phyloP scores from a whole-genome alignment of 1,140 invertebrate genomes.

The Diachasmimorpha longicaudata region DNA sequence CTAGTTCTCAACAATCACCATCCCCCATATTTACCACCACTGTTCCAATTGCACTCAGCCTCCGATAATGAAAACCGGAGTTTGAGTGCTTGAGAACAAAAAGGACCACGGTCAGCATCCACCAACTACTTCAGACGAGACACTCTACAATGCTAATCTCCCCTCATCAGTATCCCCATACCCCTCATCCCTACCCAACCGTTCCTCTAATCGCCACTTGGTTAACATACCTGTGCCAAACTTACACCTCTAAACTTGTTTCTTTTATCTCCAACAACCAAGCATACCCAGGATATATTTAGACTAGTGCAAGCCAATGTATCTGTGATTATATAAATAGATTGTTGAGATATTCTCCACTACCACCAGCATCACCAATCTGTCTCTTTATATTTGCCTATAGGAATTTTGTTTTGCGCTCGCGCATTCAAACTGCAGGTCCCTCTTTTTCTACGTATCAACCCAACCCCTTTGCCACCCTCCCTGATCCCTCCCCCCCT shows the following conservation, averaged over 20 bases:
- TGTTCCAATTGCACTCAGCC: not conserved
- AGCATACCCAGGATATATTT: conserved; percentile 1
- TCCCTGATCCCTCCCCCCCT: not conserved
- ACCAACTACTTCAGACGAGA: conserved; percentile 4
- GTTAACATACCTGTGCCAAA: conserved; percentile 2
- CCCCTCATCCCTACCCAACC: not conserved
- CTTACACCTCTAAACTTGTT: conserved; percentile 9
- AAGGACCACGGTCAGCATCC: conserved; percentile 3
- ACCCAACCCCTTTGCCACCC: not conserved
- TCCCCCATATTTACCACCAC: not conserved
- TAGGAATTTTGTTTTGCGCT: conserved; percentile 13
- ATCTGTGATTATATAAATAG: not conserved
- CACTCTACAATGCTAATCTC: not conserved
- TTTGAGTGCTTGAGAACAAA: not conserved
- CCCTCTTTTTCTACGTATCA: conserved; percentile 1
- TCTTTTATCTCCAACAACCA: not conserved
- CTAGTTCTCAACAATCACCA: conserved; percentile 31
- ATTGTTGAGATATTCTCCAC: not conserved
- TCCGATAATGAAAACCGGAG: not conserved
- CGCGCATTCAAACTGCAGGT: conserved; percentile 10
- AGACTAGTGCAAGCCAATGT: not conserved
- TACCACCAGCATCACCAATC: not conserved
- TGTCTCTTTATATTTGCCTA: not conserved
- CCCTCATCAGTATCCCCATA: not conserved
- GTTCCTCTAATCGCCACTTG: not conserved